phyloP scores from a whole-genome alignment of 2,797 vertebrate species.

The Danio albolineatus region DNA sequence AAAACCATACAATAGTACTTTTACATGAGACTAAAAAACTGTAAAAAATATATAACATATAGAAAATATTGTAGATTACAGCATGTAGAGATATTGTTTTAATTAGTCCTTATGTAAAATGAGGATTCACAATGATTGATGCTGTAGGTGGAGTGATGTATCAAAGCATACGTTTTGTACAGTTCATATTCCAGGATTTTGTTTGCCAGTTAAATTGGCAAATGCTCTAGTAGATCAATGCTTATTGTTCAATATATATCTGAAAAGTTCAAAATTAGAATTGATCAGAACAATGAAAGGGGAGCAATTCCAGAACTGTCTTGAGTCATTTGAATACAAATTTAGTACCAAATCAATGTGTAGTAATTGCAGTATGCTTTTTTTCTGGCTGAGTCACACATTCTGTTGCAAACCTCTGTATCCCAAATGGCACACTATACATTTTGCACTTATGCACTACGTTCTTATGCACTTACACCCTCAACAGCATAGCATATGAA shows the following conservation, averaged over 20 bases:
- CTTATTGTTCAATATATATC: constrained; percentile 60
- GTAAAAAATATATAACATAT: too few species aligned
- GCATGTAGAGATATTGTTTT: neutral
- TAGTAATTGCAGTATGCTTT: constrained; percentile 50
- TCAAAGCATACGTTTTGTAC: neutral
- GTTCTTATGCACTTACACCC: too few species aligned
- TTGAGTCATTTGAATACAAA: constrained; percentile 70
- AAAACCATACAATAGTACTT: too few species aligned
- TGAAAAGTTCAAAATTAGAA: constrained; percentile 58
- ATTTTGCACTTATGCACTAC: too few species aligned
- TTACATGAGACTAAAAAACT: too few species aligned
- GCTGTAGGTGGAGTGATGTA: neutral
- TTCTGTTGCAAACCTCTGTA: constrained; percentile 17
- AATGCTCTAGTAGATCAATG: constrained; percentile 18
- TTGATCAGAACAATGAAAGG: constrained; percentile 60
- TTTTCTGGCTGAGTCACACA: neutral
- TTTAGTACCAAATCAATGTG: constrained; percentile 64
- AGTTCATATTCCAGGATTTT: constrained; percentile 26
- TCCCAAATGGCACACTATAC: too few species aligned
- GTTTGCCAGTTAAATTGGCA: neutral
- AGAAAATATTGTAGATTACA: neutral
- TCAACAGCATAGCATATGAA: too few species aligned
- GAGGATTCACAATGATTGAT: neutral
- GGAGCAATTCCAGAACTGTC: constrained; percentile 59
- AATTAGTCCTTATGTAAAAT: neutral